These are phyloP conservation scores for Arctopsyche grandis DNA, from an alignment of 1,140 invertebrate genomes.

Conservation along the genomic window DNA sequence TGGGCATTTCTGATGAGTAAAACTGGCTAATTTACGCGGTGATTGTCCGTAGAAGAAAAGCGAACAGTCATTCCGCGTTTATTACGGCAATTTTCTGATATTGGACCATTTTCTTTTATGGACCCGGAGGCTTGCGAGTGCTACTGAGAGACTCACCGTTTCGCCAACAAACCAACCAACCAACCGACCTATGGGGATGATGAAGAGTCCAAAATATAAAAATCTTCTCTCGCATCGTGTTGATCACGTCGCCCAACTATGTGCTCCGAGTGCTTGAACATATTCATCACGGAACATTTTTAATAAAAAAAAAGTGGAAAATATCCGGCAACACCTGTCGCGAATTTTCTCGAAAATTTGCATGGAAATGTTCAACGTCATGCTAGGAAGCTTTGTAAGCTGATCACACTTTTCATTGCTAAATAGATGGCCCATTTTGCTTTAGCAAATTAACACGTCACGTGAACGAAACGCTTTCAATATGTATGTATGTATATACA, in stretches of 20 bases:
- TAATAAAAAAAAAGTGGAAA: conserved; percentile 14
- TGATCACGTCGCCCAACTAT: not conserved
- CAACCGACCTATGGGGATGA: not conserved
- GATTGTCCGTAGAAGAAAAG: conserved; percentile 12
- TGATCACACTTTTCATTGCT: conserved; percentile 14
- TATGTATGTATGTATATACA: not conserved
- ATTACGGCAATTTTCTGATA: conserved; percentile 27
- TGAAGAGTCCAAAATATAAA: not conserved
- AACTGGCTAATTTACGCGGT: conserved; percentile 5
- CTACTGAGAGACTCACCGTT: not conserved
- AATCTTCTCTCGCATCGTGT: not conserved
- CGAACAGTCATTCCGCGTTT: conserved; percentile 28
- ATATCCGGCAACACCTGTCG: conserved; percentile 19
- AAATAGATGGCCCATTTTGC: not conserved
- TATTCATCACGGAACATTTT: conserved; percentile 11
- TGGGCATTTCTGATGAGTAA: not conserved
- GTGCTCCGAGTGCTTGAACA: not conserved
- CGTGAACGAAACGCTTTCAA: not conserved
- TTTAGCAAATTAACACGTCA: conserved; percentile 28
- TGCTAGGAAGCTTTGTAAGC: not conserved
- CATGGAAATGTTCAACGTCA: conserved; percentile 34
- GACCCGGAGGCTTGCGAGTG: not conserved
- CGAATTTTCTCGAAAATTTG: conserved; percentile 9
- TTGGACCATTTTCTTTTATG: conserved; percentile 24
- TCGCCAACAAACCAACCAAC: too few relatives aligned